Evolutionary conservation across 2,888 invertebrate genomes (phyloP).

Genomic region (Cyrtodaria siliqua): DNA sequence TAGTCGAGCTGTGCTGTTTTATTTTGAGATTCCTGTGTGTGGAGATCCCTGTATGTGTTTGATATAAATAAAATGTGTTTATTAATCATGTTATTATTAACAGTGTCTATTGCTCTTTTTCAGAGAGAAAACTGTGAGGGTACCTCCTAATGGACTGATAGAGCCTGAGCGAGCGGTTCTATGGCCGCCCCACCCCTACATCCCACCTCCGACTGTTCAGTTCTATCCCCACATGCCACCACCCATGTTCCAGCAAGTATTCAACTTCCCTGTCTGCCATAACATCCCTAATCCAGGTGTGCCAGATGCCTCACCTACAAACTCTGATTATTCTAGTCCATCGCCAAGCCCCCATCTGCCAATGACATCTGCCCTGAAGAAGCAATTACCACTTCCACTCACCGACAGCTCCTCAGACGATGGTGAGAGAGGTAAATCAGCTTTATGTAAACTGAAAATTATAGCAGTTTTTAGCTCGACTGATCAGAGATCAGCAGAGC

Average conservation of each 20-base stretch:
- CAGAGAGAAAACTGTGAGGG: constrained; percentile 21
- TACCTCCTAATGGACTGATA: constrained; percentile 39
- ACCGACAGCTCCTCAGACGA: constrained; percentile 74
- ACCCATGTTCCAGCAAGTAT: constrained; percentile 10
- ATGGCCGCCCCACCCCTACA: constrained; percentile 27
- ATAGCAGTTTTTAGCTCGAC: no score
- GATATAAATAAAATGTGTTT: no score
- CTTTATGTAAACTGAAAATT: not conserved
- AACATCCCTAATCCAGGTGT: constrained; percentile 9
- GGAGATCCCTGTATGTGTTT: no score
- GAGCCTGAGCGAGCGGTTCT: constrained; percentile 19
- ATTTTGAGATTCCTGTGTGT: no score
- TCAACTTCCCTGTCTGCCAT: constrained; percentile 5
- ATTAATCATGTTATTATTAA: no score
- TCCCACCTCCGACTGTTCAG: constrained; percentile 17
- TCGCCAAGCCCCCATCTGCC: constrained; percentile 69
- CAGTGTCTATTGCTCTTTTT: not conserved
- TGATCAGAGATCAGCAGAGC: no score
- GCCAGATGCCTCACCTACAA: not conserved
- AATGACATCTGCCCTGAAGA: constrained; percentile 6
- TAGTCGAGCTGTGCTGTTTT: no score
- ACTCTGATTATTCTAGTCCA: constrained; percentile 76
- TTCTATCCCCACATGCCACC: constrained; percentile 30
- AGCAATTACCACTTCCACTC: constrained; percentile 12
- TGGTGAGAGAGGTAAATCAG: constrained; percentile 67